These are phyloP conservation scores for Ia io DNA, from an alignment of 2,113 vertebrate species.

Conservation along the genomic window DNA sequence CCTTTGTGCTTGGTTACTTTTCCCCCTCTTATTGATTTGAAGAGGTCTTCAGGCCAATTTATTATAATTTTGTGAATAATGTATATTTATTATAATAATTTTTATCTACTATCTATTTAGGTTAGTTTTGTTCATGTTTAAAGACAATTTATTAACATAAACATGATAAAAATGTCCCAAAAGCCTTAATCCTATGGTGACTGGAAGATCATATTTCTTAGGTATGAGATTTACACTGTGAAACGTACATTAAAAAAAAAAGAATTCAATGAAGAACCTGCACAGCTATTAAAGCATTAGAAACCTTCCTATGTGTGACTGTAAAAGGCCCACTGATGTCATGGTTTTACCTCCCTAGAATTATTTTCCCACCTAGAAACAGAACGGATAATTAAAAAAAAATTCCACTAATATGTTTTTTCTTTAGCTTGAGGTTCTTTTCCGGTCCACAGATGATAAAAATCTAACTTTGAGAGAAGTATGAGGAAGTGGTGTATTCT, in stretches of 20 bases:
- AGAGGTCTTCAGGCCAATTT: not conserved
- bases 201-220: not conserved
- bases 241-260: not conserved
- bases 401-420: not conserved
- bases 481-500: not conserved
- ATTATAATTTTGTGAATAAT: conserved; percentile 5
- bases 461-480: not conserved
- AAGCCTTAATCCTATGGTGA: not conserved
- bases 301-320: not conserved
- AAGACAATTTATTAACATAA: not conserved
- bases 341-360: not conserved
- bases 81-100: not conserved
- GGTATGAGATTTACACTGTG: not conserved
- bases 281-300: not conserved
- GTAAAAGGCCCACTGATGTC: not conserved
- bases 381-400: not conserved
- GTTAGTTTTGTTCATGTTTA: conserved; percentile 18
- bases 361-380: not conserved
- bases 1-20: not conserved
- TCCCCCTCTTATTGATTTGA: conserved; percentile 8
- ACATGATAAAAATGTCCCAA: not conserved
- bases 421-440: not conserved
- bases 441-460: not conserved
- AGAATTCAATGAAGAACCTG: not conserved
- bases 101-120: not conserved